Percentiles rank a stretch among this genome's conserved stretches.
phyloP scores from a whole-genome alignment of 2,113 vertebrate species.

The Apistogramma diplotaenia region DNA sequence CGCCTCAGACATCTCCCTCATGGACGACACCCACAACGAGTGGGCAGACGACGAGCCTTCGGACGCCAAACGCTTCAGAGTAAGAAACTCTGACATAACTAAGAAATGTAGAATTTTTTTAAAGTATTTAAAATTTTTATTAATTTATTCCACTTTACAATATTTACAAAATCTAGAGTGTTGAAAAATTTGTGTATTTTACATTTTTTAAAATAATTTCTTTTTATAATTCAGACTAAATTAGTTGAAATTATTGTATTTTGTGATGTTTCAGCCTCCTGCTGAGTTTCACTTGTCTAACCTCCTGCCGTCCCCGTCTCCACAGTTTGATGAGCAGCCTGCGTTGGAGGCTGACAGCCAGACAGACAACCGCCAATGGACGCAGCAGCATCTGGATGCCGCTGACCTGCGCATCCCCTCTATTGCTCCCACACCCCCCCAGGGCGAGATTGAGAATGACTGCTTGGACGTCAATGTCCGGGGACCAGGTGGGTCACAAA shows the following conservation, averaged over 20 bases:
- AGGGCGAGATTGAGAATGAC: conserved; percentile 92
- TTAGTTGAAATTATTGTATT: too few species aligned
- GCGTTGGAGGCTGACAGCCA: conserved; percentile 86
- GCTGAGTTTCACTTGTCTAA: not conserved
- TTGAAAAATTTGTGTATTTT: not conserved
- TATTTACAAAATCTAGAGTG: too few species aligned
- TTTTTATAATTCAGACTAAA: not conserved
- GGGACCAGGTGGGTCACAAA: conserved; percentile 83
- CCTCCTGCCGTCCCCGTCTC: not conserved
- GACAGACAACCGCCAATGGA: conserved; percentile 96
- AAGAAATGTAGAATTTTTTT: not conserved
- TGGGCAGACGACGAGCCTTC: conserved; percentile 89
- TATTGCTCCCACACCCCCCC: conserved; percentile 93
- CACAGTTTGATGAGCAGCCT: conserved; percentile 89
- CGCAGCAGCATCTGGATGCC: conserved; percentile 95
- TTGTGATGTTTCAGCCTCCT: not conserved
- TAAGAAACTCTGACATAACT: conserved; percentile 62
- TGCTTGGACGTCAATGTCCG: conserved; percentile 97
- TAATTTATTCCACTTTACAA: not conserved
- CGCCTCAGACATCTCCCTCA: conserved; percentile 87
- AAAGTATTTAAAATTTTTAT: not conserved
- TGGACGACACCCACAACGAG: conserved; percentile 93
- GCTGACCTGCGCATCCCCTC: conserved; percentile 92
- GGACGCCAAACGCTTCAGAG: conserved; percentile 92
- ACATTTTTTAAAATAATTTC: not conserved